Evolutionary conservation across 2,797 vertebrate species (phyloP).

Genomic region (Morelia viridis): DNA sequence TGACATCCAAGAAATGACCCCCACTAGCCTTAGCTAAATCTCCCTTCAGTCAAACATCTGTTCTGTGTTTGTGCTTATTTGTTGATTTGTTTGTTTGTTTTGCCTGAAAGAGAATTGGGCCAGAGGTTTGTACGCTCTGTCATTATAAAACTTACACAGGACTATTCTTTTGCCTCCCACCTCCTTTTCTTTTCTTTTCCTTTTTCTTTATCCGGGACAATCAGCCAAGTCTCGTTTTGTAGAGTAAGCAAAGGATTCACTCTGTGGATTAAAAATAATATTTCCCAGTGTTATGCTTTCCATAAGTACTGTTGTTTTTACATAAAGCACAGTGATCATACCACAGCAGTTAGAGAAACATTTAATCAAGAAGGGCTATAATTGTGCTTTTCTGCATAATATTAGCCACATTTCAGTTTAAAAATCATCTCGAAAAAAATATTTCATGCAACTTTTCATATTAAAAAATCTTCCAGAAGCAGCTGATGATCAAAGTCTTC

Average conservation of each 20-base stretch:
- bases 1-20: slow-evolving; percentile 58
- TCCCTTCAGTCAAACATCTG: slow-evolving; percentile 65
- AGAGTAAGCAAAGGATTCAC: neutral
- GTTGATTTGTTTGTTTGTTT: slow-evolving; percentile 63
- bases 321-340: neutral
- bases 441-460: slow-evolving; percentile 1
- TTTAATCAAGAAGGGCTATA: neutral
- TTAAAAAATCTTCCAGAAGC: neutral
- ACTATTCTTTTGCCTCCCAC: neutral
- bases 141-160: slow-evolving; percentile 24
- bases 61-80: slow-evolving; percentile 64
- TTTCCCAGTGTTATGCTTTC: neutral
- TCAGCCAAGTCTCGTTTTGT: slow-evolving; percentile 9
- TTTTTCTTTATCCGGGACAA: neutral
- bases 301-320: slow-evolving; percentile 2
- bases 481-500: neutral
- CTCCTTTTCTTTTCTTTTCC: neutral
- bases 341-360: neutral
- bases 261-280: neutral
- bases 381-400: neutral
- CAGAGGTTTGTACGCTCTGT: slow-evolving; percentile 37
- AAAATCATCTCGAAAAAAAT: neutral
- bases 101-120: slow-evolving; percentile 49
- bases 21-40: slow-evolving; percentile 47
- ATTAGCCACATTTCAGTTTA: neutral